Conservation (phyloP, 2,797 vertebrate genomes). For the Decapterus maruadsi region DNA sequence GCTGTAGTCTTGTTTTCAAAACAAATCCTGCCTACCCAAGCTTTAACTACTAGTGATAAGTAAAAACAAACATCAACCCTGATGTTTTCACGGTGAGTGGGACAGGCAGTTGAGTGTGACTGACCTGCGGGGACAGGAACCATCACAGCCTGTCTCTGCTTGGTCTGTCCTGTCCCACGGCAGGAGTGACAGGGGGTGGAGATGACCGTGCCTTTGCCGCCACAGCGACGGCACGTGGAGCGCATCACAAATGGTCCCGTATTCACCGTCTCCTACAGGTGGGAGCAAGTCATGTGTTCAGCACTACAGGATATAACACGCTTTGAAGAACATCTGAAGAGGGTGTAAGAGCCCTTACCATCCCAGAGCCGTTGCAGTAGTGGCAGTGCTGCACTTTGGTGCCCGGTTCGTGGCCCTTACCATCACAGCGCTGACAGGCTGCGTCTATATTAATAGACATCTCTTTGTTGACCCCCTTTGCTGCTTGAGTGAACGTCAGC, state of each 20-base stretch:
- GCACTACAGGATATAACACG: neutral
- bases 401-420: slow-evolving; percentile 93
- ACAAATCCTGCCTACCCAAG: no score
- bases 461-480: slow-evolving; percentile 98
- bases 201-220: slow-evolving; percentile 91
- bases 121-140: slow-evolving; percentile 97
- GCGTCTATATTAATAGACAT: slow-evolving; percentile 90
- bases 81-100: neutral
- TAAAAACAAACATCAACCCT: neutral
- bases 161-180: slow-evolving; percentile 92
- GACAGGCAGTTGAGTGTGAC: slow-evolving; percentile 41
- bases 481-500: slow-evolving; percentile 95
- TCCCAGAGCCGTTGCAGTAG: slow-evolving; percentile 94
- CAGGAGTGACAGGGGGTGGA: slow-evolving; percentile 90
- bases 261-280: slow-evolving; percentile 93
- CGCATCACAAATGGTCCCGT: slow-evolving; percentile 98
- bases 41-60: neutral
- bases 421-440: slow-evolving; percentile 91
- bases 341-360: slow-evolving; percentile 84
- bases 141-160: slow-evolving; percentile 92
- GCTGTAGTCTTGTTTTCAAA: no score
- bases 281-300: neutral
- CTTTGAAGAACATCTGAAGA: neutral
- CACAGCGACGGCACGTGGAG: slow-evolving; percentile 93
- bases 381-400: slow-evolving; percentile 93